These are phyloP conservation scores for Bubo scandiacus DNA, from an alignment of 2,113 vertebrate genomes.

Conservation along the genomic window DNA sequence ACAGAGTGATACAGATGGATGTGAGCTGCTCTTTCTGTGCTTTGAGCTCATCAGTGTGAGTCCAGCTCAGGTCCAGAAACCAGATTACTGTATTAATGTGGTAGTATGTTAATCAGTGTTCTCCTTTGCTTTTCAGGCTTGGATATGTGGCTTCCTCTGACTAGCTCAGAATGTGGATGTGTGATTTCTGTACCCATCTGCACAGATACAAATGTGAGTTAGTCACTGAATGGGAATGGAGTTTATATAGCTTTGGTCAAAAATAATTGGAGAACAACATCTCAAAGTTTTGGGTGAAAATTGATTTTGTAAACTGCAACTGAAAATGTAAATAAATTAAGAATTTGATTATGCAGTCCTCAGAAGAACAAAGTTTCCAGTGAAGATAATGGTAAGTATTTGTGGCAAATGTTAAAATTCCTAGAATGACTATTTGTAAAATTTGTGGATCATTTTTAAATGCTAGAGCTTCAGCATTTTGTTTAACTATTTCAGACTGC, in stretches of 20 bases:
- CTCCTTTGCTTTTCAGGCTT: background rate
- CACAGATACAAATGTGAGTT: background rate
- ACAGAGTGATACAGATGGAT: background rate
- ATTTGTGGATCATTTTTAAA: conserved; percentile 23
- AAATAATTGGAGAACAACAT: background rate
- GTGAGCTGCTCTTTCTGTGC: background rate
- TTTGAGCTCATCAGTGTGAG: background rate
- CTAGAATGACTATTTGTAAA: conserved; percentile 16
- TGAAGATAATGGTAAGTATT: background rate
- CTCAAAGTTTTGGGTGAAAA: background rate
- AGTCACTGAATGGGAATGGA: background rate
- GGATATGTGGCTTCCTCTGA: background rate
- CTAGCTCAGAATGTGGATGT: background rate
- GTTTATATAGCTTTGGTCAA: background rate
- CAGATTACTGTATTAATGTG: background rate
- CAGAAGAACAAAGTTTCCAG: background rate
- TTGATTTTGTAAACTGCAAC: background rate
- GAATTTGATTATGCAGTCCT: background rate
- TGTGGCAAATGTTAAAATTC: background rate
- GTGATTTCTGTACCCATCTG: background rate
- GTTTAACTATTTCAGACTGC: conserved; percentile 31
- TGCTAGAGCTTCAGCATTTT: conserved; percentile 42
- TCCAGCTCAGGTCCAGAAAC: background rate
- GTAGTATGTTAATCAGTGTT: background rate
- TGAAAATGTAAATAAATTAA: background rate